phyloP scores from a whole-genome alignment of 2,888 invertebrate genomes.

The Epinotia bilunana region DNA sequence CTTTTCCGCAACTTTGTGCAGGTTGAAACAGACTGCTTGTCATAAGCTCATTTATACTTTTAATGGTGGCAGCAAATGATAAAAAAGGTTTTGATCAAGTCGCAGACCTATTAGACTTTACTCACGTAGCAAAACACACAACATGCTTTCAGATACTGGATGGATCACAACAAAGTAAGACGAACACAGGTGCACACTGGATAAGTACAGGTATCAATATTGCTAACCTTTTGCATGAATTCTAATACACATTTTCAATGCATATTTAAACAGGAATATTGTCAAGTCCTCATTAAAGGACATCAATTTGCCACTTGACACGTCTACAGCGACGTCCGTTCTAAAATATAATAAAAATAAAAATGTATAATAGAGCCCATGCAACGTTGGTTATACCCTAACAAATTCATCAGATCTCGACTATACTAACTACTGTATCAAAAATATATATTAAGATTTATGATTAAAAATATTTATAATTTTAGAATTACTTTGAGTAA shows the following conservation, averaged over 20 bases:
- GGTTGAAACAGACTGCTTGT: neutral
- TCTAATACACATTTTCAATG: conserved; percentile 40
- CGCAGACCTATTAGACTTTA: conserved; percentile 37
- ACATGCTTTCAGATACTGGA: conserved; percentile 78
- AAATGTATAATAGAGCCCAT: conserved; percentile 36
- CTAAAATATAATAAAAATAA: conserved; percentile 17
- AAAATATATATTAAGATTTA: conserved; percentile 70
- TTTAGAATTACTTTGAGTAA: conserved; percentile 71
- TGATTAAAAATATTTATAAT: conserved; percentile 61
- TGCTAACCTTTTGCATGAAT: conserved; percentile 46
- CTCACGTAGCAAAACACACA: conserved; percentile 68
- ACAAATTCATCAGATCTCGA: conserved; percentile 53
- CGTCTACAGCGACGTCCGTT: conserved; percentile 10
- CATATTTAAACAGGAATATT: conserved; percentile 17
- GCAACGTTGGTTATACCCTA: conserved; percentile 52
- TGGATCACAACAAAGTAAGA: conserved; percentile 82
- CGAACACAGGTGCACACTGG: conserved; percentile 80
- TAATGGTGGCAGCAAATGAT: conserved; percentile 20
- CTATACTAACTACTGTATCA: conserved; percentile 71
- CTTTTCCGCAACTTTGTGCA: conserved; percentile 1
- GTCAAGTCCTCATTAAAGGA: conserved; percentile 5
- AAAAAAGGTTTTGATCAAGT: conserved; percentile 46
- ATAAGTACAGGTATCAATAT: conserved; percentile 84
- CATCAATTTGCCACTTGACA: conserved; percentile 24
- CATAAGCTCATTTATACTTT: conserved; percentile 2